phyloP scores from a whole-genome alignment of 2,797 vertebrate genomes.

The Platyrinchus mystaceus region DNA sequence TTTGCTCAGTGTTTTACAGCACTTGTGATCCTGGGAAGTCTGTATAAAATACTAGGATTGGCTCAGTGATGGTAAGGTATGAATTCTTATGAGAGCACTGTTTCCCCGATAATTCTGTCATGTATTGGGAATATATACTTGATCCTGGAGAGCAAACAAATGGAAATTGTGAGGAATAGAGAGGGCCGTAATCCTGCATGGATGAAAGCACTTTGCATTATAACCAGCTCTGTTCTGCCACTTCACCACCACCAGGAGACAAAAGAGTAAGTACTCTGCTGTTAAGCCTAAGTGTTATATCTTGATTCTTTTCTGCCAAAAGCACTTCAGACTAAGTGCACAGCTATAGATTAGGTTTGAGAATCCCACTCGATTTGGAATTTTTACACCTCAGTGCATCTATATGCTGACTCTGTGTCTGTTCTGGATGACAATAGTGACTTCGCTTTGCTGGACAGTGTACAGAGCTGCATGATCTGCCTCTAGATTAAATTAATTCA shows the following conservation, averaged over 20 bases:
- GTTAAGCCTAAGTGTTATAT: slow-evolving; percentile 32
- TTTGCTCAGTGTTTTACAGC: slow-evolving; percentile 26
- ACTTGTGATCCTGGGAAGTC: background rate
- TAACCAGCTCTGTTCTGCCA: slow-evolving; percentile 28
- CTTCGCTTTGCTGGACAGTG: background rate
- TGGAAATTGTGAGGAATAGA: background rate
- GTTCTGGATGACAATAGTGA: background rate
- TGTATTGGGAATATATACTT: background rate
- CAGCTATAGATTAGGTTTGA: background rate
- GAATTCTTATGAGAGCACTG: background rate
- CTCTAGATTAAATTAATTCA: background rate
- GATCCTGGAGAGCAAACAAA: background rate
- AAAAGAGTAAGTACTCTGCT: slow-evolving; percentile 24
- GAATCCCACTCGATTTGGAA: background rate
- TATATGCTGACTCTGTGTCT: background rate
- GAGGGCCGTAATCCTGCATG: background rate
- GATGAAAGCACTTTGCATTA: slow-evolving; percentile 47
- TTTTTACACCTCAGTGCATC: background rate
- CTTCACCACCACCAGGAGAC: slow-evolving; percentile 1
- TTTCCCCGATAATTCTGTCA: background rate
- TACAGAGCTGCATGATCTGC: background rate
- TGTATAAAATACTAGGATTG: background rate
- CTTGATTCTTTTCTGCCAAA: slow-evolving; percentile 40
- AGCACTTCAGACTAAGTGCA: slow-evolving; percentile 23
- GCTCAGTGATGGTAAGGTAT: background rate